Conservation (phyloP, 2,888 invertebrate genomes). For the Drosophila mayaguana region DNA sequence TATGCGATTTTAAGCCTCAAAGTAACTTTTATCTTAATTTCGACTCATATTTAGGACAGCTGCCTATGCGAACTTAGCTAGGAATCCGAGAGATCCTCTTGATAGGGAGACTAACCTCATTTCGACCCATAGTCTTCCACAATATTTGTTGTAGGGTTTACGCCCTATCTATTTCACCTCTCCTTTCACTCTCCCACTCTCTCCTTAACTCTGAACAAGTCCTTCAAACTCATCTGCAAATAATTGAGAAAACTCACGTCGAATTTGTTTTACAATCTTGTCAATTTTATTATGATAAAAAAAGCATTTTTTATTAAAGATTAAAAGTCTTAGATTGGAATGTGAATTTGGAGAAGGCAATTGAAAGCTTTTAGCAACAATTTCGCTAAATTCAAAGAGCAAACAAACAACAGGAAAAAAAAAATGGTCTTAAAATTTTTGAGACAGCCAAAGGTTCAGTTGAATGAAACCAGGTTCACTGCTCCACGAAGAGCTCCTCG, state of each 20-base stretch:
- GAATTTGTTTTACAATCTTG: slow-evolving; percentile 13
- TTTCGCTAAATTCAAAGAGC: slow-evolving; percentile 23
- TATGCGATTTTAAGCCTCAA: neutral
- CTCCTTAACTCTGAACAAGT: too few relatives aligned
- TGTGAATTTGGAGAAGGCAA: slow-evolving; percentile 36
- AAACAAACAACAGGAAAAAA: slow-evolving; percentile 26
- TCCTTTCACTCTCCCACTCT: neutral
- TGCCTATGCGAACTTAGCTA: too few relatives aligned
- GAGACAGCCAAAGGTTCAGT: slow-evolving; percentile 45
- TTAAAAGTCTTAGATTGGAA: slow-evolving; percentile 27
- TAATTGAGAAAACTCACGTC: neutral
- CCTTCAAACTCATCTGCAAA: too few relatives aligned
- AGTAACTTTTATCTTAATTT: neutral
- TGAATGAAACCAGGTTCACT: slow-evolving; percentile 11
- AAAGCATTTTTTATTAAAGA: slow-evolving; percentile 13
- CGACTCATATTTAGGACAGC: neutral
- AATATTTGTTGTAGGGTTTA: neutral
- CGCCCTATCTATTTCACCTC: neutral
- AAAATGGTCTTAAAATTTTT: slow-evolving; percentile 10
- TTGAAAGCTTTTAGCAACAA: slow-evolving; percentile 45
- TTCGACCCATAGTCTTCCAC: neutral
- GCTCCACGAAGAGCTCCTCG: slow-evolving; percentile 83
- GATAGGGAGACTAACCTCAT: neutral
- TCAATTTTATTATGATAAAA: slow-evolving; percentile 44
- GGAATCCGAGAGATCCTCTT: neutral